Evolutionary conservation across 2,797 vertebrate genomes (phyloP).

Genomic region (Trichosurus vulpecula): DNA sequence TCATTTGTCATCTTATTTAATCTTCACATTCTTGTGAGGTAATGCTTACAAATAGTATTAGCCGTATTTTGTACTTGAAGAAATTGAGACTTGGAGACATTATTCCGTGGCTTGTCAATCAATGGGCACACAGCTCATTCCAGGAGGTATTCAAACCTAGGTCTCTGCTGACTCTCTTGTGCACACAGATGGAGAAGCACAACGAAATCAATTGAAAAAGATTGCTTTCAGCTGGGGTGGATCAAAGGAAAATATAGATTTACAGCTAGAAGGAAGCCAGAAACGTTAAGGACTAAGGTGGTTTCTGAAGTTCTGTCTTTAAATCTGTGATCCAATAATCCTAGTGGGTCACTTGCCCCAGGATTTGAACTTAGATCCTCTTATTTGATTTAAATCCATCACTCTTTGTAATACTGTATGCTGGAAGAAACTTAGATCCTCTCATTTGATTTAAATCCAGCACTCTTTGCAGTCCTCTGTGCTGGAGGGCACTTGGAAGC

Average conservation of each 20-base stretch:
- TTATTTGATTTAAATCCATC: not conserved
- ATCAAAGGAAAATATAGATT: not conserved
- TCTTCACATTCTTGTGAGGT: not conserved
- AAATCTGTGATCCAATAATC: not conserved
- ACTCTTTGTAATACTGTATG: not conserved
- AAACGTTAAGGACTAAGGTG: not conserved
- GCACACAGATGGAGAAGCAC: not conserved
- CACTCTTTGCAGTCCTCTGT: not conserved
- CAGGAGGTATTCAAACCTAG: not conserved
- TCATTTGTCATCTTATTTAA: not conserved
- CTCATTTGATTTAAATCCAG: not conserved
- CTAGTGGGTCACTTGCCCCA: not conserved
- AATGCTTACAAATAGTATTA: not conserved
- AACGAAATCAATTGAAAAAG: not conserved
- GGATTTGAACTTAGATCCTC: not conserved
- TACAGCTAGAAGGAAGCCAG: not conserved
- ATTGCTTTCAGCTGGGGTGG: not conserved
- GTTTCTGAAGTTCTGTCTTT: not conserved
- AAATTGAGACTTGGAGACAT: not conserved
- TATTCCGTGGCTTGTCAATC: not conserved
- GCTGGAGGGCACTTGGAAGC: not conserved
- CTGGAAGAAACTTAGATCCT: not conserved
- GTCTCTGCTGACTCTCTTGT: not conserved
- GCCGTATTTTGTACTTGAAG: not conserved
- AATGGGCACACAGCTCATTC: not conserved